Evolutionary conservation across 2,113 vertebrate species (phyloP), one percentile per base, ranked within the genome.

Genomic region (Garra rufa): DNA sequence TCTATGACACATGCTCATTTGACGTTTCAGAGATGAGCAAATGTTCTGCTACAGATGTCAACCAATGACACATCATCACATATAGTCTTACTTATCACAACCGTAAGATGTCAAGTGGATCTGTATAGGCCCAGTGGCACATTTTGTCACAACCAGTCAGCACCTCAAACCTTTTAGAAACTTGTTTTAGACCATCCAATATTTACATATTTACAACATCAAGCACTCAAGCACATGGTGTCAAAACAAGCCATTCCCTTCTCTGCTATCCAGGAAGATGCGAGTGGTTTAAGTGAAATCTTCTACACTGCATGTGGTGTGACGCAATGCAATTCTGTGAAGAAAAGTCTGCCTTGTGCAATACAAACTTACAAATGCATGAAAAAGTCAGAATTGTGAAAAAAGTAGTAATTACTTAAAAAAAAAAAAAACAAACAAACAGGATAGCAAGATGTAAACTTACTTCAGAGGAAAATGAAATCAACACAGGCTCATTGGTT

Each of bases 1-100:
- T 19, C 34, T 67, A 69, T 21, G 65, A 19, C 65, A 69, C 65
- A 69, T 38, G 65, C 30, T 69, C 17, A 69, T 38, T 69, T 69
- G 65, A 69, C 30, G 30, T 69, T 30, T 69, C 30, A 21, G 30
- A 69, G 65, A 15, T 9, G 30, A 38, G 65, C 28, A 38, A 67
- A 69, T 38, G 30, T 1, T 34, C 65, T 69, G 21, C 65, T 38
- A 10, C 30, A 69, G 15, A 38, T 30, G 65, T 38, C 65, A 69
- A 9, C 30, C 30, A 4, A 19, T 38, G 65, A 69, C 65, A 69
- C 30, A 69, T 69, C 17, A 21, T 69, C 30, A 38, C 30, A 34
- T 19, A 4, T 9, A 34, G 63, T 34, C 26, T 65, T 30, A 9
- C 15, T 67, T 69, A 38, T 69, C 30, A 69, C 34, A 69, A 38